A percentile compares a stretch with the other conserved stretches of the same genome.
phyloP scores from a whole-genome alignment of 2,113 vertebrate species.

The Prunella fulvescens region DNA sequence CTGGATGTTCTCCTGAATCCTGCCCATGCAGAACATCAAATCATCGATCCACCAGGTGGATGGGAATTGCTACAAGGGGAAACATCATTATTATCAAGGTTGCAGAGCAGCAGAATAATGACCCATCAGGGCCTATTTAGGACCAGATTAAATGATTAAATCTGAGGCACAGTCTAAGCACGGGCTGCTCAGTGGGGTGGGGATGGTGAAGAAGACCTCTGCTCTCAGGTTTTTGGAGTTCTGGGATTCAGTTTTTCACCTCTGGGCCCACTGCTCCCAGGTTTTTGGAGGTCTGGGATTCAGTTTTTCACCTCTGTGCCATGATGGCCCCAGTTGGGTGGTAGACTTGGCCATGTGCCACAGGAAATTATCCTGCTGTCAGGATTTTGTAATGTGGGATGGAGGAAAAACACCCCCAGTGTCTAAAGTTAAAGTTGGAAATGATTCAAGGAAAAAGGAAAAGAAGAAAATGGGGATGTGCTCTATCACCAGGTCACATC shows the following conservation, averaged over 20 bases:
- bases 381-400: background rate
- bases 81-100: background rate
- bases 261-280: background rate
- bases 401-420: background rate
- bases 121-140: background rate
- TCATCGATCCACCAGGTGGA: background rate
- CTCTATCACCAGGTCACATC: background rate
- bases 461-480: background rate
- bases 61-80: background rate
- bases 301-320: background rate
- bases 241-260: background rate
- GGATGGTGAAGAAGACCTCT: background rate
- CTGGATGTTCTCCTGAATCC: background rate
- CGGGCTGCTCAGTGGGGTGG: accelerated
- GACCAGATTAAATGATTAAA: background rate
- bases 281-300: background rate
- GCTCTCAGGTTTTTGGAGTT: background rate
- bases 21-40: background rate
- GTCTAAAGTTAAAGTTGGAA: background rate
- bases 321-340: accelerated
- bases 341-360: background rate
- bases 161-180: background rate
- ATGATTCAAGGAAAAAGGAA: background rate
- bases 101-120: background rate
- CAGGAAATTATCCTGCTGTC: background rate